phyloP scores from a whole-genome alignment of 2,888 invertebrate genomes.

The Agrochola macilenta region DNA sequence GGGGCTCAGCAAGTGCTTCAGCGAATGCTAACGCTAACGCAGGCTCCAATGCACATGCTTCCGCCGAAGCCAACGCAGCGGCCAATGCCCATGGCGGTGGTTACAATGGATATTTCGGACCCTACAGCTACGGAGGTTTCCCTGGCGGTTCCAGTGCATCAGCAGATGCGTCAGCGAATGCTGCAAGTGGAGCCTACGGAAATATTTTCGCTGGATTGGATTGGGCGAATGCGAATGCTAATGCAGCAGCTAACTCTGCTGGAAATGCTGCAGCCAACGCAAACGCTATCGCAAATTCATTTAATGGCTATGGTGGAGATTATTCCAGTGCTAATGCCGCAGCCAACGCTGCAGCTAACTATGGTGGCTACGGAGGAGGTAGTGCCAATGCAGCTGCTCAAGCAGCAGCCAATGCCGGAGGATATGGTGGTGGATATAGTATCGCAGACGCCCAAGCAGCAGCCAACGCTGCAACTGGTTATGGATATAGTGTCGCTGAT shows the following conservation, averaged over 20 bases:
- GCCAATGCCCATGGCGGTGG: constrained; percentile 18
- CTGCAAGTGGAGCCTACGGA: constrained; percentile 33
- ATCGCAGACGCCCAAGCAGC: constrained; percentile 36
- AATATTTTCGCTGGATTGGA: constrained; percentile 32
- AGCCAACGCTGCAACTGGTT: constrained; percentile 4
- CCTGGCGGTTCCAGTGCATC: constrained; percentile 47
- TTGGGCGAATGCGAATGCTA: constrained; percentile 41
- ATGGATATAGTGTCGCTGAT: constrained; percentile 40
- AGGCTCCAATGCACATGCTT: not conserved
- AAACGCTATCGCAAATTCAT: constrained; percentile 35
- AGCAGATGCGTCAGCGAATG: constrained; percentile 44
- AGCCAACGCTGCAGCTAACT: constrained; percentile 27
- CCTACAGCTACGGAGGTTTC: constrained; percentile 35
- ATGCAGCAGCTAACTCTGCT: constrained; percentile 30
- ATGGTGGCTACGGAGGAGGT: constrained; percentile 21
- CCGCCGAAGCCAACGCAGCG: constrained; percentile 43
- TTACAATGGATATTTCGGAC: constrained; percentile 27
- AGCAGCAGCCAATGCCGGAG: constrained; percentile 27
- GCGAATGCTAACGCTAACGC: constrained; percentile 24
- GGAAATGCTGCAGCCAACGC: constrained; percentile 44
- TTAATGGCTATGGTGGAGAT: constrained; percentile 31
- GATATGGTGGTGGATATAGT: constrained; percentile 42
- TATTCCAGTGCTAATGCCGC: constrained; percentile 33
- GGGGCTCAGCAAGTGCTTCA: constrained; percentile 43
- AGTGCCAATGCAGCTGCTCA: constrained; percentile 25